Evolutionary conservation across 2,797 vertebrate genomes (phyloP).

Genomic region (Coluber constrictor): DNA sequence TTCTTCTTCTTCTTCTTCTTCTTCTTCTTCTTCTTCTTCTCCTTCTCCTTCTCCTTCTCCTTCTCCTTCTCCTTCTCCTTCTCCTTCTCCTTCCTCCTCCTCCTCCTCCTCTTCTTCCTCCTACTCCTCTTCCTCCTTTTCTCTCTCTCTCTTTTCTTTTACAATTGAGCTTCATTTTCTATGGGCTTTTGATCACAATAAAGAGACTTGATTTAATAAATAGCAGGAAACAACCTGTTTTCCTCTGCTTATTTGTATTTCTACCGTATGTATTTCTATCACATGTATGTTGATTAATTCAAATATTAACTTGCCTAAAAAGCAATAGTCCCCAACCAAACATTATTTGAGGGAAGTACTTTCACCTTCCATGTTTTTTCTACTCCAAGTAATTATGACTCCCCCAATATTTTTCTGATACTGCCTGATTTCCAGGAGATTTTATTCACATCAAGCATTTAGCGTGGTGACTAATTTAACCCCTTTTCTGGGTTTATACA

Average conservation of each 20-base stretch:
- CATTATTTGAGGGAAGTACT: neutral
- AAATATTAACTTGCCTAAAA: slow-evolving; percentile 10
- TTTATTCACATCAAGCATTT: neutral
- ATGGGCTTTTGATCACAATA: neutral
- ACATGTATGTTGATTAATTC: neutral
- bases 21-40: no score
- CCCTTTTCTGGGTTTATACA: neutral
- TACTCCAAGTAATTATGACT: neutral
- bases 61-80: fast-evolving
- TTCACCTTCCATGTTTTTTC: fast-evolving
- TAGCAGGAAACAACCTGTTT: neutral
- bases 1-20: no score
- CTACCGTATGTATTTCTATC: neutral
- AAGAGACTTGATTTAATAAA: neutral
- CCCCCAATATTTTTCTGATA: neutral
- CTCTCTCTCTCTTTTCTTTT: neutral
- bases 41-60: fast-evolving
- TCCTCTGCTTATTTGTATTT: neutral
- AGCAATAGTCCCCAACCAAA: neutral
- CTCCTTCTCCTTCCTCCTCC: no score
- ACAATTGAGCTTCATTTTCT: neutral
- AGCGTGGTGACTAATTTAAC: neutral
- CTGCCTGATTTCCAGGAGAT: fast-evolving
- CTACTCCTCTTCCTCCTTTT: no score
- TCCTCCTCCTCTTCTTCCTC: no score